Base-by-base conservation (phyloP, 2,888 invertebrate genomes). In the Epinotia demarniana region DNA sequence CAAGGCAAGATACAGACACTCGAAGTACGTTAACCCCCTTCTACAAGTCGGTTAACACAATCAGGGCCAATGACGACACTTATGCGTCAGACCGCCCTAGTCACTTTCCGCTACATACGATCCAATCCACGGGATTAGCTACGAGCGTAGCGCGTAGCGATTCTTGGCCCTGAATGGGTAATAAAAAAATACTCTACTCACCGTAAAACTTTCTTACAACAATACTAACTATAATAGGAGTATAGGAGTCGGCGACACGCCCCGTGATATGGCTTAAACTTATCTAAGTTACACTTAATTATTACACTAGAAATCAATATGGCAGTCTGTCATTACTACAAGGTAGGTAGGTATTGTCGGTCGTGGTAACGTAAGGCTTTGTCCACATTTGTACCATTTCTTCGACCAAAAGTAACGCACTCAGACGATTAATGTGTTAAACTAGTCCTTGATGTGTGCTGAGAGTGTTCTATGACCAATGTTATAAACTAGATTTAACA, bases 271-370 rank as follows among this genome's bases (percentile, higher is more conserved):
- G 75, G 75, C 64, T 68, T 16, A 46, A n/a, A 53, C 67, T 46
- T 57, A 64, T 67, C 77, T 80, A 79, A 74, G 72, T 33, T 74
- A 79, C 79, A 73, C 46, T 46, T 77, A 80, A 13, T 70, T 60
- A 69, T 62, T 73, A 81, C 79, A 80, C 81, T 82, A 83, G 81
- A 86, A 83, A 80, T 79, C 79, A 84, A 87, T 87, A 89, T 89
- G 89, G 89, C 89, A 89, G 89, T 87, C 87, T 84, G 86, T 79
- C 75, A 49, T 76, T 68, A 76, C 72, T 72, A 74, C 57, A 69
- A 68, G 39, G 76, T 74, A 68, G 39, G 76, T 74, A 68, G 39
- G 67, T 73, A 69, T 73, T 63, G 74, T 74, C 74, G 73, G 73
- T 46, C 33, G 63, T 46, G 72, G 72, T 69, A 60, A 69, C 58